phyloP scores from a whole-genome alignment of 2,113 vertebrate species.

The Pseudolaguvia tuberculata region DNA sequence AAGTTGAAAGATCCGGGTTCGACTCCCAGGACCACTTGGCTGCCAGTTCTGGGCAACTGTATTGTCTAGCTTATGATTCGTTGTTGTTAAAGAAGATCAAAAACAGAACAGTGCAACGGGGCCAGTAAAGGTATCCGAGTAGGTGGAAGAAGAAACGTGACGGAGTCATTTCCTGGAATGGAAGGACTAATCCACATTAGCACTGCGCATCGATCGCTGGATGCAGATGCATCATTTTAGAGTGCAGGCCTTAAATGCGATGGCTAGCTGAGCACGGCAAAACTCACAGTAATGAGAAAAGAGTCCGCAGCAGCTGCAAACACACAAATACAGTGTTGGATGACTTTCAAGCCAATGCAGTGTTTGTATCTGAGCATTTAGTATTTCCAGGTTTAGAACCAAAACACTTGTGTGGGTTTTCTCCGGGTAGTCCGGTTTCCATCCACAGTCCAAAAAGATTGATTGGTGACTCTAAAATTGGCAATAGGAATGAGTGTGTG shows the following conservation, averaged over 20 bases:
- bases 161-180: conserved; percentile 50
- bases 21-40: too few species aligned
- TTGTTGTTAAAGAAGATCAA: too few species aligned
- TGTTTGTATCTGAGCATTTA: background rate
- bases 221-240: conserved; percentile 42
- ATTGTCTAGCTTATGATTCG: too few species aligned
- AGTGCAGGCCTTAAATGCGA: conserved; percentile 30
- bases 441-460: too few species aligned
- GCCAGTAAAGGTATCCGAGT: conserved; percentile 5
- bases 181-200: conserved; percentile 50
- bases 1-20: too few species aligned
- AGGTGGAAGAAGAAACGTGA: conserved; percentile 32
- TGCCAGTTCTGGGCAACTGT: too few species aligned
- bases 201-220: conserved; percentile 43
- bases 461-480: too few species aligned
- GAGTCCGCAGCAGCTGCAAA: conserved; percentile 40
- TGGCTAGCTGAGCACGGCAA: conserved; percentile 32
- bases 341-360: conserved; percentile 5
- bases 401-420: too few species aligned
- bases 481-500: too few species aligned
- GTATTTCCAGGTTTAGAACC: too few species aligned
- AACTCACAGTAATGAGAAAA: conserved; percentile 35
- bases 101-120: background rate
- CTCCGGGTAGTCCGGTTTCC: too few species aligned
- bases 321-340: conserved; percentile 10